A percentile compares a stretch with the other conserved stretches of the same genome.
These are phyloP conservation scores for Crambe crambe DNA, from an alignment of 37 sponge, comb jelly and placozoan genomes.

Conservation along the genomic window DNA sequence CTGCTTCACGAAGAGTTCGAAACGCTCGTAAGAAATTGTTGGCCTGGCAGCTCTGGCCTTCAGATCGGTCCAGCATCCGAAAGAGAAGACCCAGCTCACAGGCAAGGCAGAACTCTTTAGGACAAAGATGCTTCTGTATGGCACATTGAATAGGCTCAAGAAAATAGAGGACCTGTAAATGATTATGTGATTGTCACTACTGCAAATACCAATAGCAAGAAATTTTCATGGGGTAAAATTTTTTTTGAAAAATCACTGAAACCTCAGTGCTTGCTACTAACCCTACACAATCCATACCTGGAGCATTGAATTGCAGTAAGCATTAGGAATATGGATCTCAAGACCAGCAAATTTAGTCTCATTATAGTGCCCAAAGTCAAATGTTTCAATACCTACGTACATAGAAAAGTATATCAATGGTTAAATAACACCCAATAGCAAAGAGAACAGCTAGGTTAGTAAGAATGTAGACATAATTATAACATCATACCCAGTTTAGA, in stretches of 20 bases:
- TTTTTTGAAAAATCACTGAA: too few relatives aligned
- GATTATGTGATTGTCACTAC: too few relatives aligned
- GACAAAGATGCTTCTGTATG: slow-evolving; percentile 77
- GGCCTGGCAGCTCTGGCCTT: slow-evolving; percentile 75
- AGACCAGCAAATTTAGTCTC: slow-evolving; percentile 80
- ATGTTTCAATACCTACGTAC: slow-evolving; percentile 78
- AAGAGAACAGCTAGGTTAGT: too few relatives aligned
- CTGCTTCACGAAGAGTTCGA: slow-evolving; percentile 74
- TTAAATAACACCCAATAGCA: background rate
- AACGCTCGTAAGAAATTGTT: slow-evolving; percentile 80
- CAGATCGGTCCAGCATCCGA: slow-evolving; percentile 70
- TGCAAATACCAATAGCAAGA: too few relatives aligned
- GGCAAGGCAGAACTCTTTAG: slow-evolving; percentile 78
- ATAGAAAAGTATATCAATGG: too few relatives aligned
- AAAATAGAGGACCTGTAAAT: slow-evolving; percentile 82
- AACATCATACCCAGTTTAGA: slow-evolving; percentile 72
- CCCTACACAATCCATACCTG: slow-evolving; percentile 41
- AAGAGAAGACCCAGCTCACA: slow-evolving; percentile 92
- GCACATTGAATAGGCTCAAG: slow-evolving; percentile 69
- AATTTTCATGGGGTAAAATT: too few relatives aligned
- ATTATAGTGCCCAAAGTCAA: slow-evolving; percentile 82
- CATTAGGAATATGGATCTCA: slow-evolving; percentile 88
- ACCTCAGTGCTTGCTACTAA: too few relatives aligned
- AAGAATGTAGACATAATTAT: too few relatives aligned
- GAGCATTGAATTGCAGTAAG: slow-evolving; percentile 90